phyloP scores from a whole-genome alignment of 1,140 invertebrate genomes.

The Stegodyphus dumicola region DNA sequence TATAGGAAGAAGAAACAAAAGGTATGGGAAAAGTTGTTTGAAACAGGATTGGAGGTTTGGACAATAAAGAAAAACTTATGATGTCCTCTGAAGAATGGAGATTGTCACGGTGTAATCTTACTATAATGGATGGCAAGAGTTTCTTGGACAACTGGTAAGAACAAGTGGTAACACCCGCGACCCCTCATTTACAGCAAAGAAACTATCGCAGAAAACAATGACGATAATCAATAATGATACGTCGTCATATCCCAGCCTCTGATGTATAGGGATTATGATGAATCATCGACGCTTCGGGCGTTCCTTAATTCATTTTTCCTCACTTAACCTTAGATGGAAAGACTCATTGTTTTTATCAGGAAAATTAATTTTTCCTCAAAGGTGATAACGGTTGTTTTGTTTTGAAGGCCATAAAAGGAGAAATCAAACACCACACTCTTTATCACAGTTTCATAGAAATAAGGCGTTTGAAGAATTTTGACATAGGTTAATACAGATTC shows the following conservation, averaged over 20 bases:
- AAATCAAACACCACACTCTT: too few species aligned
- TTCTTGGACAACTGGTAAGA: neutral
- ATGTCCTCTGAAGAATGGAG: neutral
- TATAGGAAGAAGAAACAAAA: neutral
- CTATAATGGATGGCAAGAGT: neutral
- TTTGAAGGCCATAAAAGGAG: too few species aligned
- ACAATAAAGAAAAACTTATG: neutral
- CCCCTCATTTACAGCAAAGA: conserved; percentile 10
- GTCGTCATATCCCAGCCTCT: neutral
- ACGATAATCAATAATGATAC: conserved; percentile 1
- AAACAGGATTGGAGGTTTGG: neutral
- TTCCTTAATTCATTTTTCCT: neutral
- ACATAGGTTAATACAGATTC: too few species aligned
- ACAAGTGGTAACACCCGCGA: neutral
- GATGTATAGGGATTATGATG: conserved; percentile 6
- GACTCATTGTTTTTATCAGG: neutral
- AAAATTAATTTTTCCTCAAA: too few species aligned
- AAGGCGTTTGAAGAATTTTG: too few species aligned
- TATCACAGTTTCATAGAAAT: too few species aligned
- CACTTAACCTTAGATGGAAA: neutral
- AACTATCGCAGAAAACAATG: neutral
- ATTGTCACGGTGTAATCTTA: neutral
- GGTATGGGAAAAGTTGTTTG: too few species aligned
- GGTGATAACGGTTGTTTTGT: too few species aligned
- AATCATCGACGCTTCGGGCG: neutral